A percentile compares a stretch with the other conserved stretches of the same genome.
Evolutionary conservation across 2,113 vertebrate genomes (phyloP).

Genomic region (Oceanodroma tethys): DNA sequence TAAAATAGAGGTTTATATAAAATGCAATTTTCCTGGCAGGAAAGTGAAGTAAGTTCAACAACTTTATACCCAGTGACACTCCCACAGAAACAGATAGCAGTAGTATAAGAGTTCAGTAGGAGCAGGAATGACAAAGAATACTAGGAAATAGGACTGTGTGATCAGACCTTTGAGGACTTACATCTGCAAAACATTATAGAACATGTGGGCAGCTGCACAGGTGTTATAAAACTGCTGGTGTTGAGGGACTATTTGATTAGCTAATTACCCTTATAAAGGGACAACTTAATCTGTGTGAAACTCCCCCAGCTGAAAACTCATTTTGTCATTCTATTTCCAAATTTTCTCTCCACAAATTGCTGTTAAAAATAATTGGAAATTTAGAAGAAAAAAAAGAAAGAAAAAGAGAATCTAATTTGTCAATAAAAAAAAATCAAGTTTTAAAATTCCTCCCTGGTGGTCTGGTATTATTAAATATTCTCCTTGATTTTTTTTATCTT

Average conservation of each 20-base stretch:
- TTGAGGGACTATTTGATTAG: constrained; percentile 71
- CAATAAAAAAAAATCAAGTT: constrained; percentile 73
- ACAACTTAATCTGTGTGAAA: constrained; percentile 62
- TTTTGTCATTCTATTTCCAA: constrained; percentile 45
- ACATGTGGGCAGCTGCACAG: constrained; percentile 44
- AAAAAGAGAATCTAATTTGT: constrained; percentile 73
- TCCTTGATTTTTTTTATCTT: constrained; percentile 73
- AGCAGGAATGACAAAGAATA: neutral
- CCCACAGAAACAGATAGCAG: neutral
- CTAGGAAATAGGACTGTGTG: neutral
- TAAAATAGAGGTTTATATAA: neutral
- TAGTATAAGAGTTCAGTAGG: neutral
- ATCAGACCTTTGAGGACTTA: constrained; percentile 3
- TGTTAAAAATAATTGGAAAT: constrained; percentile 73
- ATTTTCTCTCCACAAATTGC: constrained; percentile 62
- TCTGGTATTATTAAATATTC: constrained; percentile 83
- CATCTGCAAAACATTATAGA: constrained; percentile 51
- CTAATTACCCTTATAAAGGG: constrained; percentile 71
- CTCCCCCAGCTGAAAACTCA: constrained; percentile 52
- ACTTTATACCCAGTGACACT: neutral
- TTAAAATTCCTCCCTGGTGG: constrained; percentile 78
- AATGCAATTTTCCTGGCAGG: neutral
- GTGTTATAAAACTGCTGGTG: constrained; percentile 70
- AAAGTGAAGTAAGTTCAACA: neutral
- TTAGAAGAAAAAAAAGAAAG: constrained; percentile 7